Conservation (phyloP, 2,888 invertebrate genomes). For the Tridacna gigas region DNA sequence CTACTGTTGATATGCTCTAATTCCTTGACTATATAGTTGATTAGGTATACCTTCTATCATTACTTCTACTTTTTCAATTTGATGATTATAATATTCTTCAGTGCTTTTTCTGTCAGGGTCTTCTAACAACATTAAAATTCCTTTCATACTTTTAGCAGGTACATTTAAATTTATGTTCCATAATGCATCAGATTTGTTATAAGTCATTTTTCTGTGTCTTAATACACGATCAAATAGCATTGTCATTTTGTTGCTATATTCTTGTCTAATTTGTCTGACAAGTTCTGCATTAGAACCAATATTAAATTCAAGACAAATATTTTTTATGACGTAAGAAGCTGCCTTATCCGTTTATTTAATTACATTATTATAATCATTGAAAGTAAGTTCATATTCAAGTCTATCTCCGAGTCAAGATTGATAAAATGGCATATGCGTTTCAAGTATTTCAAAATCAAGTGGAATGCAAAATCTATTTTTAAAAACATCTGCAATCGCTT, state of each 20-base stretch:
- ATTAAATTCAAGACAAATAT: conserved; percentile 62
- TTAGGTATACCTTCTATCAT: conserved; percentile 64
- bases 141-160: conserved; percentile 61
- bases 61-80: conserved; percentile 58
- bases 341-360: conserved; percentile 43
- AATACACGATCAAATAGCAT: conserved; percentile 60
- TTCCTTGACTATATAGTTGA: conserved; percentile 64
- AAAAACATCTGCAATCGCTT: neutral
- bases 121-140: conserved; percentile 61
- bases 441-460: conserved; percentile 47
- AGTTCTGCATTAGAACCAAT: conserved; percentile 52
- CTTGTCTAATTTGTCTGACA: conserved; percentile 50
- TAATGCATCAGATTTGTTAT: conserved; percentile 57
- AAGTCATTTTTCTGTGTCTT: conserved; percentile 50
- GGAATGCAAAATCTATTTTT: conserved; percentile 36
- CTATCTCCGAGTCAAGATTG: conserved; percentile 56
- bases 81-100: conserved; percentile 55
- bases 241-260: conserved; percentile 34
- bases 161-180: conserved; percentile 65
- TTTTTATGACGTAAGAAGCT: conserved; percentile 49
- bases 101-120: conserved; percentile 35
- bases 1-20: conserved; percentile 63
- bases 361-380: conserved; percentile 49
- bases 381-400: conserved; percentile 47
- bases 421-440: conserved; percentile 59